phyloP scores from a whole-genome alignment of 1,140 invertebrate genomes.

The Listronotus oregonensis region DNA sequence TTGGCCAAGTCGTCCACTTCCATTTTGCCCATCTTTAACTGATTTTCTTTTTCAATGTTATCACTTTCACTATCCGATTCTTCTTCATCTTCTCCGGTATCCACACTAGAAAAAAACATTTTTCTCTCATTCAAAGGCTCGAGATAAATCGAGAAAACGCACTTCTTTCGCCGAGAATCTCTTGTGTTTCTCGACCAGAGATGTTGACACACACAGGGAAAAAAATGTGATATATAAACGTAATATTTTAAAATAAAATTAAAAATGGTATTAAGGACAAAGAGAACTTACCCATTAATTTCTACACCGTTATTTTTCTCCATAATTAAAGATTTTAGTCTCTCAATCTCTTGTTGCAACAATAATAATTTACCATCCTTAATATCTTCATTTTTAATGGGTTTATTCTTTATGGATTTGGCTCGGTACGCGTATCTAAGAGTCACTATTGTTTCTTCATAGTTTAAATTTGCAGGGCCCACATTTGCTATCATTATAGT shows the following conservation, averaged over 20 bases:
- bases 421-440: conserved; percentile 91
- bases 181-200: too few species aligned
- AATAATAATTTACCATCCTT: conserved; percentile 53
- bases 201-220: too few species aligned
- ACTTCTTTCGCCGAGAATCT: too few species aligned
- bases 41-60: conserved; percentile 49
- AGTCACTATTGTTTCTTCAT: conserved; percentile 93
- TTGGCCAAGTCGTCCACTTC: conserved; percentile 55
- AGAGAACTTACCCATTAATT: conserved; percentile 24
- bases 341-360: conserved; percentile 53
- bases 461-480: conserved; percentile 94
- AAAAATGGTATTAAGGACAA: too few species aligned
- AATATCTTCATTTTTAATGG: conserved; percentile 94
- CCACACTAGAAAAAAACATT: conserved; percentile 26
- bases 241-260: too few species aligned
- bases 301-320: conserved; percentile 47
- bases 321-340: conserved; percentile 51
- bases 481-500: conserved; percentile 98
- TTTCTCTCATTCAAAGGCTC: too few species aligned
- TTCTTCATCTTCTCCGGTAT: conserved; percentile 33
- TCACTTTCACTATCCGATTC: conserved; percentile 47
- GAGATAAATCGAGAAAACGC: too few species aligned
- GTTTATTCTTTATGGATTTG: conserved; percentile 94
- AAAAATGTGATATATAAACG: too few species aligned
- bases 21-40: conserved; percentile 52